Conservation (phyloP, 2,888 invertebrate genomes). For the Fragum whitleyi region DNA sequence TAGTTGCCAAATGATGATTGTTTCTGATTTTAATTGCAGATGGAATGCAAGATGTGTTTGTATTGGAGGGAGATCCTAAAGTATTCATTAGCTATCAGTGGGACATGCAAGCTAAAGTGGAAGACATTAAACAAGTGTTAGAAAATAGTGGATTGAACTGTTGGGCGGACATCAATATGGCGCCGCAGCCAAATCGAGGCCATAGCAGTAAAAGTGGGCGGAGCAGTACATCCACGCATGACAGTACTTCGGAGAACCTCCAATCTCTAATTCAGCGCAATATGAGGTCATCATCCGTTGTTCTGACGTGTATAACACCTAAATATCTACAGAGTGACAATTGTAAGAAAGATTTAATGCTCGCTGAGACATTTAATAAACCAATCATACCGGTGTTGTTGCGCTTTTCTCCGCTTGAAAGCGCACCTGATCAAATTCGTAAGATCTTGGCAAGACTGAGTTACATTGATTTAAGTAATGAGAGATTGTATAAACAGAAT, state of each 20-base stretch:
- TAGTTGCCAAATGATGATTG: too few species aligned
- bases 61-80: slow-evolving; percentile 71
- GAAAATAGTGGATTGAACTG: slow-evolving; percentile 78
- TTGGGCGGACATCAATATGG: slow-evolving; percentile 82
- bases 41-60: slow-evolving; percentile 54
- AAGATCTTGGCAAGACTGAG: slow-evolving; percentile 76
- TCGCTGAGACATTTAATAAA: slow-evolving; percentile 82
- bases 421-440: slow-evolving; percentile 79
- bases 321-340: slow-evolving; percentile 84
- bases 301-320: slow-evolving; percentile 82
- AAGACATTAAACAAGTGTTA: slow-evolving; percentile 79
- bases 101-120: slow-evolving; percentile 83
- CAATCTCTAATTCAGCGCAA: slow-evolving; percentile 81
- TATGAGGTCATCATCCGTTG: slow-evolving; percentile 80
- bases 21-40: slow-evolving; percentile 53
- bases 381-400: slow-evolving; percentile 82
- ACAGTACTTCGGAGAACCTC: slow-evolving; percentile 72
- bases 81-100: slow-evolving; percentile 84
- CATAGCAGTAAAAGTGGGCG: slow-evolving; percentile 78
- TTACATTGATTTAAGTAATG: slow-evolving; percentile 82
- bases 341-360: slow-evolving; percentile 82
- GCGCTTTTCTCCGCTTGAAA: slow-evolving; percentile 82
- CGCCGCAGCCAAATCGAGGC: slow-evolving; percentile 73
- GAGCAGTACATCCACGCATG: slow-evolving; percentile 68
- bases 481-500: slow-evolving; percentile 82